These are phyloP conservation scores for Copidosoma aretas DNA, from an alignment of 2,888 invertebrate genomes.

Conservation along the genomic window DNA sequence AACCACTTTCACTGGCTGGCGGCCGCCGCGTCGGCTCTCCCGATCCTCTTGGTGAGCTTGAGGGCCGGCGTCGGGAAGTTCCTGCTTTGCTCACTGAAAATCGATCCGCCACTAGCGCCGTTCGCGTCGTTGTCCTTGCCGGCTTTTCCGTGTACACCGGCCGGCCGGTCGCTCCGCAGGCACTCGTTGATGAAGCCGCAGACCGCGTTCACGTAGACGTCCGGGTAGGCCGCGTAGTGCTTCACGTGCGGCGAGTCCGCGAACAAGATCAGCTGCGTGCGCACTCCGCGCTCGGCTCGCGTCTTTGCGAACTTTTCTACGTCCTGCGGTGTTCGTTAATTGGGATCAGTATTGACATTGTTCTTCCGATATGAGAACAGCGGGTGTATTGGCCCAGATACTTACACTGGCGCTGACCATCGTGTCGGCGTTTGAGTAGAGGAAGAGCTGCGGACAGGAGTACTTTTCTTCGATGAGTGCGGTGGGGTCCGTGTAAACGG, in stretches of 20 bases:
- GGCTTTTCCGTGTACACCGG: slow-evolving; percentile 7
- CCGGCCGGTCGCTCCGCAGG: slow-evolving; percentile 48
- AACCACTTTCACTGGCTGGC: no score
- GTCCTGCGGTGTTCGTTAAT: no score
- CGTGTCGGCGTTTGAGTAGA: slow-evolving; percentile 75
- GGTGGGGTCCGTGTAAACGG: slow-evolving; percentile 67
- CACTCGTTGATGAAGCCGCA: slow-evolving; percentile 70
- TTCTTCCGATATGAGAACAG: no score
- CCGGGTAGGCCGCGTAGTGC: slow-evolving; percentile 71
- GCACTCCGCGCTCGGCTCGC: slow-evolving; percentile 68
- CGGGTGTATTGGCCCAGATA: slow-evolving; percentile 24
- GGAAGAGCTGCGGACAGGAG: slow-evolving; percentile 74
- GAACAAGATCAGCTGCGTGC: slow-evolving; percentile 70
- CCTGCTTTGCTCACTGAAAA: background rate
- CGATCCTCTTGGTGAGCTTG: slow-evolving; percentile 52
- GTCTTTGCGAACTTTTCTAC: slow-evolving; percentile 72
- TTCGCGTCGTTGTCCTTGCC: slow-evolving; percentile 23
- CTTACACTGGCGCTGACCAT: slow-evolving; percentile 70
- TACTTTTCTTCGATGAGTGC: slow-evolving; percentile 68
- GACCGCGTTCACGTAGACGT: slow-evolving; percentile 69
- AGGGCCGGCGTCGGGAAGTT: slow-evolving; percentile 13
- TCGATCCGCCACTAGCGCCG: background rate
- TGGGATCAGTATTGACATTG: no score
- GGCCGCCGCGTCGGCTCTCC: slow-evolving; percentile 42
- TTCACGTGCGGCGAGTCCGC: slow-evolving; percentile 79